Percentiles rank a stretch among this genome's conserved stretches.
phyloP scores from a whole-genome alignment of 1,140 invertebrate species.

The Lysiphlebus fabarum region DNA sequence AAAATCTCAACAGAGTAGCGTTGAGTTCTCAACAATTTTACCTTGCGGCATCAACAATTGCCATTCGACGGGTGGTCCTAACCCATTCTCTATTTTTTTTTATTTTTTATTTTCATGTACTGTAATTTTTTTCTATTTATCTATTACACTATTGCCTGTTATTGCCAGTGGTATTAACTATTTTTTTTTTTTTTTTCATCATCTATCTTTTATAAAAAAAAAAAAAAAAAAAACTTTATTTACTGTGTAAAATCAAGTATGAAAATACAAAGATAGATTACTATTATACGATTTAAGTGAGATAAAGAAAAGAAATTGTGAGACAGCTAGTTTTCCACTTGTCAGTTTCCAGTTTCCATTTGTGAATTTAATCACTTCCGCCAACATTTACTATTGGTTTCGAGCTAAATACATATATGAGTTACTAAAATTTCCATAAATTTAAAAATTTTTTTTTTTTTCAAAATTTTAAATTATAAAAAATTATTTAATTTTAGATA shows the following conservation, averaged over 20 bases:
- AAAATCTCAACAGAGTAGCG: background rate
- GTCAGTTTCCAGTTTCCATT: slow-evolving; percentile 28
- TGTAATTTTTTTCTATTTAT: slow-evolving; percentile 1
- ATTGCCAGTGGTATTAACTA: no score
- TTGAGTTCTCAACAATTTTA: background rate
- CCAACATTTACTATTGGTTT: background rate
- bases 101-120: background rate
- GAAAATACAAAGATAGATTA: no score
- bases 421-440: slow-evolving; percentile 9
- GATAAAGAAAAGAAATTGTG: background rate
- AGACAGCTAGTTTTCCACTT: slow-evolving; percentile 23
- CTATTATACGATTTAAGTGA: no score
- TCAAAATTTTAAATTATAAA: no score
- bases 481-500: no score
- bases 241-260: no score
- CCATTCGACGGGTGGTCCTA: slow-evolving; percentile 25
- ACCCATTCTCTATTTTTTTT: slow-evolving; percentile 20
- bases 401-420: slow-evolving; percentile 5
- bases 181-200: no score
- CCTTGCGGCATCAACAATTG: slow-evolving; percentile 17
- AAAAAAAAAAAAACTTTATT: no score
- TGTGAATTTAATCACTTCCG: slow-evolving; percentile 27
- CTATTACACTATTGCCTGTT: no score
- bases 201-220: no score
- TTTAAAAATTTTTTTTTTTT: background rate